These are phyloP conservation scores for Thamnophis sirtalis DNA, from an alignment of 2,113 vertebrate species.

Conservation along the genomic window DNA sequence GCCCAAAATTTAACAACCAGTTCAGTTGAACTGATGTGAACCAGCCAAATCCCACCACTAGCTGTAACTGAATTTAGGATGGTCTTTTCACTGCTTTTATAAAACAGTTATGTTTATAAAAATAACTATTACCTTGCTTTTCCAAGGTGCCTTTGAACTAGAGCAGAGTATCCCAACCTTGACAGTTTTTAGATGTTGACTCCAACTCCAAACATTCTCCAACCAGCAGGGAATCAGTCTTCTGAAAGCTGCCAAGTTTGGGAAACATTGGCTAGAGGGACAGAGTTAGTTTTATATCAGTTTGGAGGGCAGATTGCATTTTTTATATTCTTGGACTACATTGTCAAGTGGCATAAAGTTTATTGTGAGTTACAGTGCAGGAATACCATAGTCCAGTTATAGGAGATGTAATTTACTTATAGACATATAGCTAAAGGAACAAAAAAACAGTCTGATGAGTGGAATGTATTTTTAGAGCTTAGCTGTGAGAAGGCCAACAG, in stretches of 20 bases:
- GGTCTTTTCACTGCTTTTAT: background rate
- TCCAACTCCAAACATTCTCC: background rate
- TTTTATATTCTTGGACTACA: background rate
- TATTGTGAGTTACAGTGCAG: background rate
- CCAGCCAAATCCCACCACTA: no score
- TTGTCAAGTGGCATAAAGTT: background rate
- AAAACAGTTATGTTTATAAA: background rate
- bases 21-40: no score
- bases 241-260: background rate
- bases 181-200: background rate
- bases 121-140: background rate
- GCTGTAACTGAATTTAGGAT: background rate
- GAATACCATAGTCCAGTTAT: background rate
- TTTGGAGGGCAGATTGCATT: background rate
- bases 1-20: no score
- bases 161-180: background rate
- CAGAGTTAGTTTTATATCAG: background rate
- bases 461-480: background rate
- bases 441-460: background rate
- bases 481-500: background rate
- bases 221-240: background rate
- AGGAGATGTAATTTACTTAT: background rate
- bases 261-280: background rate
- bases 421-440: background rate
- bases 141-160: background rate